Evolutionary conservation across 2,888 invertebrate species (phyloP), one percentile per base, ranked within the genome.

Genomic region (Tachystola acroxantha): DNA sequence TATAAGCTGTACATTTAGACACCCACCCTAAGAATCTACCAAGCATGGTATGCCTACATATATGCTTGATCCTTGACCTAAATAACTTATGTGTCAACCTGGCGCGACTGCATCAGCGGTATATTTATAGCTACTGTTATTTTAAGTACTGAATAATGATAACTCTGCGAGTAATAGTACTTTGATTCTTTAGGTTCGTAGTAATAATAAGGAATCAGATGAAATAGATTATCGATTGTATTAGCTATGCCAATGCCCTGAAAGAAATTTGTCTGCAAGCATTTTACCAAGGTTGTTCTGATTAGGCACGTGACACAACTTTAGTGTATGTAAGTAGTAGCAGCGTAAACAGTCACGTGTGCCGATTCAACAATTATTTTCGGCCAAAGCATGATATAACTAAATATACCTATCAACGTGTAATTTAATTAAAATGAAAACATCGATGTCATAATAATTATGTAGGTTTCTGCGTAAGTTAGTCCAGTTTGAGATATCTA

Each of bases 311-410:
- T 60, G 62, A 65, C 39, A 35, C 47, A 46, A 51, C 49, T 41
- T 49, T n/a, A 24, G n/a, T 24, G 9, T n/a, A n/a, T n/a, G n/a
- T 24, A n/a, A 43, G 34, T 43, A 40, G 44, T 43, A 47, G 42
- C 37, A 45, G 41, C 42, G 37, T 40, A 37, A 45, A 51, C 34
- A 39, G 48, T 67, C 72, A 68, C 65, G 66, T 69, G 71, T 68
- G 60, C 50, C 51, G 45, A 61, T 38, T 51, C 32, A 45, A 43
- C 35, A 12, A 36, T 47, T 48, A 46, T 11, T 45, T 55, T 57
- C 48, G 45, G 40, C 37, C 37, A 43, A 50, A 53, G 42, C 39
- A 50, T 58, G 54, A 59, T 55, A 52, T 60, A 60, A 62, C 46
- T 50, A 11, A 10, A 24, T 19, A 6, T 16, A 1, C 4, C 29